These are phyloP conservation scores for Pseudochromis fuscus DNA, from an alignment of 2,797 vertebrate species.

Conservation along the genomic window DNA sequence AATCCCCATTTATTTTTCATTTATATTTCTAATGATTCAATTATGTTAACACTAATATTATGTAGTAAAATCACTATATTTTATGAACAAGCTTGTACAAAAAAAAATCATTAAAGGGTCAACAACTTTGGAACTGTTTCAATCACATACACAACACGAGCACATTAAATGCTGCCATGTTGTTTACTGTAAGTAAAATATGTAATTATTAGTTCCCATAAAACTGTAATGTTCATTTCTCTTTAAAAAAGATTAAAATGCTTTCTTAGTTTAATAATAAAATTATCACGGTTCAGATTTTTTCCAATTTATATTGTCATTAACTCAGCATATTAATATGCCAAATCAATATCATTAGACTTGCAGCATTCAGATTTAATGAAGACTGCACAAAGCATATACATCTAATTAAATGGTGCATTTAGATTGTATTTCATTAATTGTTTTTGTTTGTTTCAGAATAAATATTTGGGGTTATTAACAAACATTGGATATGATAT, in stretches of 20 bases:
- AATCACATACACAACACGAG: constrained; percentile 23
- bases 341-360: constrained; percentile 63
- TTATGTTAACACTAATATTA: neutral
- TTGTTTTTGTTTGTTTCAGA: constrained; percentile 57
- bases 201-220: constrained; percentile 54
- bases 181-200: constrained; percentile 43
- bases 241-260: constrained; percentile 39
- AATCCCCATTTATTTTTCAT: too few relatives aligned
- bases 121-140: neutral
- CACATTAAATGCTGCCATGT: constrained; percentile 21
- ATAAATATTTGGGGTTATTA: constrained; percentile 52
- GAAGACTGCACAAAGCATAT: constrained; percentile 51
- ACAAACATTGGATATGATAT: constrained; percentile 26
- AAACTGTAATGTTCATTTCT: constrained; percentile 53
- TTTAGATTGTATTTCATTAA: constrained; percentile 52
- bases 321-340: constrained; percentile 52
- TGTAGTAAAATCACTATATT: neutral
- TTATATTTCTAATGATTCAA: constrained; percentile 2
- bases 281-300: constrained; percentile 52
- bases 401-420: constrained; percentile 64
- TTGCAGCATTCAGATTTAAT: constrained; percentile 63
- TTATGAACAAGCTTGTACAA: neutral
- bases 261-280: constrained; percentile 58
- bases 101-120: neutral
- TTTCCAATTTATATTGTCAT: constrained; percentile 67